A percentile compares a stretch with the other conserved stretches of the same genome.
Conservation (phyloP, 2,797 vertebrate species). For the Notamacropus eugenii region DNA sequence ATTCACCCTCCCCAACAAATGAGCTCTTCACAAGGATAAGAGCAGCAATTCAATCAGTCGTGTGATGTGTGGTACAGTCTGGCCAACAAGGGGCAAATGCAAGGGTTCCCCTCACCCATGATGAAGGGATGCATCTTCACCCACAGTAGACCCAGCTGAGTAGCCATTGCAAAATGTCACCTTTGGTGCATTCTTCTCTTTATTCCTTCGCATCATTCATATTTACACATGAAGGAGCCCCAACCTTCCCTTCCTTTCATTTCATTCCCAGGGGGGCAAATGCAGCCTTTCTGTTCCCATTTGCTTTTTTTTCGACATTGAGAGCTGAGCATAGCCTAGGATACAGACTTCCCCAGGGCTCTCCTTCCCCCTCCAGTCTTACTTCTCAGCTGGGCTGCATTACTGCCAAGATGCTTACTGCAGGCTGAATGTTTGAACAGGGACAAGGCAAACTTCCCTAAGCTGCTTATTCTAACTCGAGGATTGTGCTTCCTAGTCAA, state of each 20-base stretch:
- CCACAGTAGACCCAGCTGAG: neutral
- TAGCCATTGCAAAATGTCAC: neutral
- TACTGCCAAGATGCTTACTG: slow-evolving; percentile 58
- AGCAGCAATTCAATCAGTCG: neutral
- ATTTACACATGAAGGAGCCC: neutral
- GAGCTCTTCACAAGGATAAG: neutral
- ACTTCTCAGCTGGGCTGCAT: slow-evolving; percentile 63
- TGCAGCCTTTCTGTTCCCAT: neutral
- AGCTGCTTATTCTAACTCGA: slow-evolving; percentile 82
- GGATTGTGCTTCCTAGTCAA: slow-evolving; percentile 80
- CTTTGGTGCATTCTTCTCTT: neutral
- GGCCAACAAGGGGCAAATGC: neutral
- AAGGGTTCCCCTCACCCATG: neutral
- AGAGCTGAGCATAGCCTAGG: neutral
- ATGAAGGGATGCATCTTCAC: neutral
- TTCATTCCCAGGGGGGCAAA: neutral
- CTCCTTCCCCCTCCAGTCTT: slow-evolving; percentile 46
- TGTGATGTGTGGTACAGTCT: neutral
- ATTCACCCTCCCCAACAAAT: neutral
- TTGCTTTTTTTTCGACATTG: neutral
- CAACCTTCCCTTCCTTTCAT: neutral
- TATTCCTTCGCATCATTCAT: neutral
- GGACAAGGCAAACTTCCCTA: slow-evolving; percentile 80
- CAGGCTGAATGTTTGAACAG: slow-evolving; percentile 74
- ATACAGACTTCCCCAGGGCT: neutral